Evolutionary conservation across 1,140 invertebrate genomes (phyloP).

Genomic region (Orussus abietinus): DNA sequence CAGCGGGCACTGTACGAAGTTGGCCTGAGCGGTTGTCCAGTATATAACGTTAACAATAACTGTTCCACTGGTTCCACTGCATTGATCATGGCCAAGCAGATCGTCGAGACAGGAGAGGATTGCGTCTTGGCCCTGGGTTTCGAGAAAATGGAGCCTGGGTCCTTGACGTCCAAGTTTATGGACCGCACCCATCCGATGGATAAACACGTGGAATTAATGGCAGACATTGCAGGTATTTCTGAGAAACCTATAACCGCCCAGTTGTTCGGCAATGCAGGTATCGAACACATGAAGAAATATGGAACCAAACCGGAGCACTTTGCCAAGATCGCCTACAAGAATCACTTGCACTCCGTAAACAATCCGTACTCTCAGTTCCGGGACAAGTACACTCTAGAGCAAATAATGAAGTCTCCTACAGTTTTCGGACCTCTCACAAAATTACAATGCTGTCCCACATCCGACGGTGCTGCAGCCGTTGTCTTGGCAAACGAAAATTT

Average conservation of each 20-base stretch:
- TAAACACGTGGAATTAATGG: conserved; percentile 84
- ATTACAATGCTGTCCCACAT: conserved; percentile 95
- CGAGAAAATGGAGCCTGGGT: conserved; percentile 96
- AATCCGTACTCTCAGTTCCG: conserved; percentile 96
- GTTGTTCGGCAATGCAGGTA: conserved; percentile 93
- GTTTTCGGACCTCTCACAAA: conserved; percentile 91
- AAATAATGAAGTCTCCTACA: conserved; percentile 80
- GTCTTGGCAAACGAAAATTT: conserved; percentile 89
- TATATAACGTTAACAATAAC: conserved; percentile 99
- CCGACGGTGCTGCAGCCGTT: conserved; percentile 91
- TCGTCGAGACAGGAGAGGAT: conserved; percentile 82
- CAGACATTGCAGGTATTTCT: conserved; percentile 66
- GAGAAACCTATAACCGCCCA: conserved; percentile 86
- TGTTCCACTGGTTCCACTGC: conserved; percentile 96
- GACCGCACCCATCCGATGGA: conserved; percentile 94
- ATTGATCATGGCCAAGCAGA: conserved; percentile 83
- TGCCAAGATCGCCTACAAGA: conserved; percentile 97
- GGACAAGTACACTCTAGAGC: conserved; percentile 82
- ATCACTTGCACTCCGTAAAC: conserved; percentile 94
- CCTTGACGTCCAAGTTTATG: conserved; percentile 72
- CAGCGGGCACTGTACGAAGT: conserved; percentile 92
- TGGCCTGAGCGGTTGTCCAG: conserved; percentile 94
- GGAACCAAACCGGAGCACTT: conserved; percentile 90
- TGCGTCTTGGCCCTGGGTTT: conserved; percentile 93
- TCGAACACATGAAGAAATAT: conserved; percentile 97